Conservation (phyloP, 2,888 invertebrate species). For the Dynastes tityus region DNA sequence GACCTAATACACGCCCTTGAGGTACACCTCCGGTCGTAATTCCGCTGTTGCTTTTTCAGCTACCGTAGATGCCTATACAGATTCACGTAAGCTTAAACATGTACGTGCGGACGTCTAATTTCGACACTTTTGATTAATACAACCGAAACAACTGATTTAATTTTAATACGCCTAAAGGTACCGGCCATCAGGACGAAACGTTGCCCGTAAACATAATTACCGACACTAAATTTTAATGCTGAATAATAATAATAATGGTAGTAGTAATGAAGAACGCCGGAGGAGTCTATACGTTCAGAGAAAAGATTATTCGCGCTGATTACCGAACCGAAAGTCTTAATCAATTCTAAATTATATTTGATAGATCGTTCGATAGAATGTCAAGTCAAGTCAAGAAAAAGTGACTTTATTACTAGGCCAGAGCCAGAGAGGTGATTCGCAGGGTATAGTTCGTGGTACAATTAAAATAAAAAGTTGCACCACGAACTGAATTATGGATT, state of each 20-base stretch:
- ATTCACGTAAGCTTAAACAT: background rate
- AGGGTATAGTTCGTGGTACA: too few relatives aligned
- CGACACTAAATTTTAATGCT: slow-evolving; percentile 7
- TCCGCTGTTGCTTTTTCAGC: too few relatives aligned
- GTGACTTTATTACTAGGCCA: background rate
- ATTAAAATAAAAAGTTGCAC: too few relatives aligned
- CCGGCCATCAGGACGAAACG: slow-evolving; percentile 12
- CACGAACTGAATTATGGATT: too few relatives aligned
- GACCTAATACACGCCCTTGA: too few relatives aligned
- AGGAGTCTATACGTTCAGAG: too few relatives aligned
- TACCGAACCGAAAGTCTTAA: slow-evolving; percentile 29
- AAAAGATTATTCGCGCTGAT: background rate
- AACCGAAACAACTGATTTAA: slow-evolving; percentile 18
- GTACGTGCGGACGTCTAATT: background rate
- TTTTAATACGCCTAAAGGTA: slow-evolving; percentile 25
- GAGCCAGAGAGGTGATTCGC: background rate
- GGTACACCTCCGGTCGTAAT: too few relatives aligned
- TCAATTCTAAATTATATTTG: slow-evolving; percentile 31
- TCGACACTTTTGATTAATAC: slow-evolving; percentile 25
- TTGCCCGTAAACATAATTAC: slow-evolving; percentile 17
- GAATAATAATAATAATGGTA: slow-evolving; percentile 2
- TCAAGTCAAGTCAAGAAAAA: too few relatives aligned
- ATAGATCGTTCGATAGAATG: background rate
- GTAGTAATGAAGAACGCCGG: slow-evolving; percentile 6
- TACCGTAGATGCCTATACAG: background rate